Evolutionary conservation across 2,888 invertebrate genomes (phyloP).

Genomic region (Asteroscopus sphinx): DNA sequence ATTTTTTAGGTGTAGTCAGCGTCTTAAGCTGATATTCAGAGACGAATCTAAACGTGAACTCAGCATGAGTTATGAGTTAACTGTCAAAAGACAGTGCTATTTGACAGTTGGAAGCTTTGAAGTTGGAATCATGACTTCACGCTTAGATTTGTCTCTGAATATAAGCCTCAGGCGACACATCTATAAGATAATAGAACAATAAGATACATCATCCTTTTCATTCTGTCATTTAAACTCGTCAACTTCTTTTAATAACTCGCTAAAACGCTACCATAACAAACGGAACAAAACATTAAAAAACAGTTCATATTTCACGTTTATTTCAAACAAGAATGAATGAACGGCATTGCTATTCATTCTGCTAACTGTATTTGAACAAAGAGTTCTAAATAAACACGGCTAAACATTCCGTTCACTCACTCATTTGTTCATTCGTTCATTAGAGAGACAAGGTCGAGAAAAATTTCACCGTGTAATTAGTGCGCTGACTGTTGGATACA

Average conservation of each 20-base stretch:
- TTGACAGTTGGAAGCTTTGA: too few relatives aligned
- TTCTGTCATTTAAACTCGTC: conserved; percentile 27
- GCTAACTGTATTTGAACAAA: conserved; percentile 55
- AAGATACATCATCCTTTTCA: conserved; percentile 29
- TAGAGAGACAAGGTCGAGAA: conserved; percentile 51
- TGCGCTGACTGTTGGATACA: conserved; percentile 30
- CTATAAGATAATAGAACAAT: conserved; percentile 20
- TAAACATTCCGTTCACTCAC: conserved; percentile 51
- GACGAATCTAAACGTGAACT: too few relatives aligned
- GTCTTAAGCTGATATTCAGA: too few relatives aligned
- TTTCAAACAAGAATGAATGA: conserved; percentile 43
- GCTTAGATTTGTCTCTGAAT: too few relatives aligned
- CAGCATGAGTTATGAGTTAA: too few relatives aligned
- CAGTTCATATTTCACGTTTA: conserved; percentile 51
- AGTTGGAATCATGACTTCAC: too few relatives aligned
- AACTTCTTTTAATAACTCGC: conserved; percentile 19
- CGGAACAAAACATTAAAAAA: conserved; percentile 41
- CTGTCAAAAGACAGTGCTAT: too few relatives aligned
- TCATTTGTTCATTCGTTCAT: conserved; percentile 53
- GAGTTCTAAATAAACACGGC: conserved; percentile 49
- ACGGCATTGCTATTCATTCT: conserved; percentile 49
- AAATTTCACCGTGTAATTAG: conserved; percentile 51
- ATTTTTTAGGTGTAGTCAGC: too few relatives aligned
- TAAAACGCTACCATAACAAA: conserved; percentile 36
- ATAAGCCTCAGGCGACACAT: conserved; percentile 3